Conservation (phyloP, 2,113 vertebrate genomes). For the Tricholaema leucomelas region DNA sequence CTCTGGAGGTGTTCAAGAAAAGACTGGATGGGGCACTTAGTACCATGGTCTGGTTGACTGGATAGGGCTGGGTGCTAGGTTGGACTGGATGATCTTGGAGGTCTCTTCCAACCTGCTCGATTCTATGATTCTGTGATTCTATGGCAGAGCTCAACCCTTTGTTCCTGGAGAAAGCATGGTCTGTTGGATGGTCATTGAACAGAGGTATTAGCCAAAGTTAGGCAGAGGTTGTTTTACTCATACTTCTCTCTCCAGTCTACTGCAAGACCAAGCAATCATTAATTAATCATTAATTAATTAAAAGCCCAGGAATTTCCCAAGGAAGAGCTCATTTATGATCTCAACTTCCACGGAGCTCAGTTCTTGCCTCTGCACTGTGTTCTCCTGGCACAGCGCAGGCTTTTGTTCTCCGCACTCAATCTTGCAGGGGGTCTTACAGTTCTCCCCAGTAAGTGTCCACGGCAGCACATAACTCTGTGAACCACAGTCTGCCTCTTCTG, state of each 20-base stretch:
- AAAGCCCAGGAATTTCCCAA: neutral
- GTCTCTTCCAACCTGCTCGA: too few relatives aligned
- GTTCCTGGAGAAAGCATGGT: neutral
- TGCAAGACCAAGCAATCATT: neutral
- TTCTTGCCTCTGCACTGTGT: neutral
- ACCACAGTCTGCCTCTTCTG: constrained; percentile 29
- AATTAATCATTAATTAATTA: neutral
- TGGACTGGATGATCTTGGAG: too few relatives aligned
- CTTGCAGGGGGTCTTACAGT: rapidly evolving
- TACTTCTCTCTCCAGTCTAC: neutral
- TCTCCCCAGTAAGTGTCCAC: neutral
- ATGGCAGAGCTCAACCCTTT: neutral
- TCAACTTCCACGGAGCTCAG: neutral
- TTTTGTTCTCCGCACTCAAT: neutral
- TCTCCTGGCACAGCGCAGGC: neutral
- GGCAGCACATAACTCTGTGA: neutral
- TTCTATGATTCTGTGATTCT: too few relatives aligned
- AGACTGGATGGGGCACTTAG: too few relatives aligned
- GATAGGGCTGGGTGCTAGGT: too few relatives aligned
- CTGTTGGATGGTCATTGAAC: too few relatives aligned
- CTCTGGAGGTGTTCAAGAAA: too few relatives aligned
- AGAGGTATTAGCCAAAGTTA: neutral
- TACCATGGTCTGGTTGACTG: too few relatives aligned
- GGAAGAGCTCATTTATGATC: neutral
- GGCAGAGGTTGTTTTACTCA: neutral